phyloP scores from a whole-genome alignment of 2,888 invertebrate species.

The Cephus pulcher region DNA sequence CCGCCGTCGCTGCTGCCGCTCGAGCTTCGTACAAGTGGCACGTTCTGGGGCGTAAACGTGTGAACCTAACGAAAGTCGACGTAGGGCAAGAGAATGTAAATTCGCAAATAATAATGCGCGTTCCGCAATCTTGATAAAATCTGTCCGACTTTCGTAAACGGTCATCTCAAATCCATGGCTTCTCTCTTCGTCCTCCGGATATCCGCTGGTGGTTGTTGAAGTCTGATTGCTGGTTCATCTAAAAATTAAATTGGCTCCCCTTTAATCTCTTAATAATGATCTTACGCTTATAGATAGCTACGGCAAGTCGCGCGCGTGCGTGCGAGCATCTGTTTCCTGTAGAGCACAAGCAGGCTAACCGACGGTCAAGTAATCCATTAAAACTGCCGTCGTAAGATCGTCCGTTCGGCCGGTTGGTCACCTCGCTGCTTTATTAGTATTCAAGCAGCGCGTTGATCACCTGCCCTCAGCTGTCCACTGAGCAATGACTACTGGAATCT shows the following conservation, averaged over 20 bases:
- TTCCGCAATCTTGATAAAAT: background rate
- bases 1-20: conserved; percentile 18
- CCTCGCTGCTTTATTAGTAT: conserved; percentile 31
- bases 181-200: background rate
- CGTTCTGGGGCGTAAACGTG: background rate
- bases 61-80: background rate
- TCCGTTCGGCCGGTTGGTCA: conserved; percentile 29
- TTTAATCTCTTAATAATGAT: conserved; percentile 42
- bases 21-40: conserved; percentile 1
- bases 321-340: conserved; percentile 46
- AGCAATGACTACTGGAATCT: conserved; percentile 38
- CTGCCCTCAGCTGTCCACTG: conserved; percentile 45
- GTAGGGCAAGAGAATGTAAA: background rate
- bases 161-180: too few species aligned
- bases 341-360: conserved; percentile 10
- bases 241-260: conserved; percentile 42
- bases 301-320: conserved; percentile 13
- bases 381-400: conserved; percentile 27
- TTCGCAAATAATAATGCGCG: background rate
- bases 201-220: background rate
- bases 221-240: conserved; percentile 14
- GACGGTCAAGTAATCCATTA: conserved; percentile 37
- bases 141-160: background rate
- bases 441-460: conserved; percentile 45
- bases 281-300: conserved; percentile 13